Evolutionary conservation across 2,797 vertebrate species (phyloP).

Genomic region (Thripadectes ignobilis): DNA sequence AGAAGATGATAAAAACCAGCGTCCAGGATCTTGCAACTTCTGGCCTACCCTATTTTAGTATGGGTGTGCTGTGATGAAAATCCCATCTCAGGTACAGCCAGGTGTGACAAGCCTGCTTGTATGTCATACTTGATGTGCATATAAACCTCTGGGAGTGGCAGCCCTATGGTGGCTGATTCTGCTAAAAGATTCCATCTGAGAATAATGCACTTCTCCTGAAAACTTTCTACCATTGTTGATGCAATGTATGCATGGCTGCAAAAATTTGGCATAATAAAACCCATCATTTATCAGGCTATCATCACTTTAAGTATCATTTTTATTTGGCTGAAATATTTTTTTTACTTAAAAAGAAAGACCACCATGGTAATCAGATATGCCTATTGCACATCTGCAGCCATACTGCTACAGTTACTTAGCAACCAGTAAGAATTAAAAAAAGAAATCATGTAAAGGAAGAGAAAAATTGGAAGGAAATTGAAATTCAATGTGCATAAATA

Average conservation of each 20-base stretch:
- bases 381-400: constrained; percentile 18
- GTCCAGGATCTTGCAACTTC: neutral
- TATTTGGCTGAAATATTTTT: neutral
- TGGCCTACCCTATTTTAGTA: neutral
- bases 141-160: neutral
- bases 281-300: neutral
- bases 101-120: neutral
- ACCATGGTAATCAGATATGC: neutral
- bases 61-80: neutral
- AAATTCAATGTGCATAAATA: neutral
- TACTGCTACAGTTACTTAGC: constrained; percentile 60
- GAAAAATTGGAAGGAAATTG: constrained; percentile 33
- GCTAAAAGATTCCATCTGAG: neutral
- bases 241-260: neutral
- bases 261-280: neutral
- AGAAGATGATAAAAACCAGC: neutral
- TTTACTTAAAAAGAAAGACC: neutral
- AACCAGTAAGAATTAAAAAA: constrained; percentile 36
- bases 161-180: neutral
- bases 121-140: too few relatives aligned
- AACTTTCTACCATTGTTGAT: neutral
- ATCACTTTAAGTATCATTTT: neutral
- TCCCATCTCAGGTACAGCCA: neutral
- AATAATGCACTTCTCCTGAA: neutral
- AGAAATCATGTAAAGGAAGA: neutral